Evolutionary conservation across 2,113 vertebrate species (phyloP), one percentile per base, ranked within the genome.

Genomic region (Oenanthe oenanthe): DNA sequence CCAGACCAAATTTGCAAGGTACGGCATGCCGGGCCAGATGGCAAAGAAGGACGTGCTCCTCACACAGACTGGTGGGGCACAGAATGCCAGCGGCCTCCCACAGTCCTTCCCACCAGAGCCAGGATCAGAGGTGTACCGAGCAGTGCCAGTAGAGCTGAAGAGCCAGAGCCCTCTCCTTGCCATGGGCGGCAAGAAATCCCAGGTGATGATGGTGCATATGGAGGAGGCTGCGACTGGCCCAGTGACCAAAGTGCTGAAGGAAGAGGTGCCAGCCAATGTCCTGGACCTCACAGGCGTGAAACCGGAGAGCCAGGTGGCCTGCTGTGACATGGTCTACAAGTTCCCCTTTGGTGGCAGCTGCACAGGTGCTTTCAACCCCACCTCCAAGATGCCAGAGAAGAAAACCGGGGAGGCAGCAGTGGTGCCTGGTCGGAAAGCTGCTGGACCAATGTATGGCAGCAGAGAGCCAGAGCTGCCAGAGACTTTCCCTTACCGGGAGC

Each of bases 241-340:
- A 0, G 97, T 99, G 91, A 99, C 99, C 82, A 99, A 99, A 63
- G 96, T 99, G 71, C 96, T 99, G 89, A 99, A 99, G 89, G 98
- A 97, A 92, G 99, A 99, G 67, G 98, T 98, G 0, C 96, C 98
- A 0, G 62, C 98, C 91, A 98, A 98, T 3, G 98, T 99, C 40
- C 97, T 99, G 96, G 99, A 99, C 97, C 98, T 99, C 70, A 99
- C 99, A 0, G 98, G 99, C 1, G 96, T 99, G 77, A 99, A 99
- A 97, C 95, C 99, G 0, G 99, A 99, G 95, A 99, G 98, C 96
- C 99, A 99, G 89, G 98, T 99, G 67, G 99, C 98, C 25, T 99
- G 99, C 96, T 99, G 99, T 56, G 99, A 99, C 71, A 97, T 99
- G 95, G 99, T 99, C 95, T 99, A 99, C 96, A 99, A 99, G 96